Evolutionary conservation across 2,888 invertebrate genomes (phyloP), one percentile per base, ranked within the genome.

Genomic region (Synergus itoensis): DNA sequence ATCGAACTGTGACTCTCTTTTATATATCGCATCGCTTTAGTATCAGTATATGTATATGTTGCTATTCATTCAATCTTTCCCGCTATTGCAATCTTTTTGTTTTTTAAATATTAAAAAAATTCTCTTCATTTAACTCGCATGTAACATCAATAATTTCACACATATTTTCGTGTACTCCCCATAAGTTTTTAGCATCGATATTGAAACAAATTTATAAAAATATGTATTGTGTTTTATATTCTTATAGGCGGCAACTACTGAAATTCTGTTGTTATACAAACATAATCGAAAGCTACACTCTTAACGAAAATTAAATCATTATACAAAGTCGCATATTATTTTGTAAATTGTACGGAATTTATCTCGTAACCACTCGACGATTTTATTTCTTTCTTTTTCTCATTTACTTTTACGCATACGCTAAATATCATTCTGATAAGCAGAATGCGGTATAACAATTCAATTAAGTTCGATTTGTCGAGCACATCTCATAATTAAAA

Each of bases 131-230:
- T 76, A 73, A 73, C 81, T 84, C 83, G 83, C 84, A 84, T 84
- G 78, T 83, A 82, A 84, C 85, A 88, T 85, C 86, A 87, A 84
- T 82, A 84, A 76, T 78, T 76, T 75, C 63, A 73, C 77, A 82
- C 77, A 78, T 81, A 80, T 80, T 81, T 67, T 69, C 43, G 73
- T 82, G 67, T 76, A 53, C 78, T 77, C 73, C 78, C 78, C 78
- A 80, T 76, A 82, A 77, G 80, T 83, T 84, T 80, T 86, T 87
- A 83, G 85, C 83, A 82, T 86, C 80, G 86, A 84, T 88, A 86
- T 87, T 84, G 87, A 88, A 88, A 87, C 81, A 87, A 89, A 89
- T 87, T 88, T 90, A 90, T 88, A 90, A 90, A 90, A 90, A 90
- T 89, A 89, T 87, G 86, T 85, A 28, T 57, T 57, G 83, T 84